Evolutionary conservation across 2,888 invertebrate genomes (phyloP), one percentile per base, ranked within the genome.

Genomic region (Boloria euphrosyne): DNA sequence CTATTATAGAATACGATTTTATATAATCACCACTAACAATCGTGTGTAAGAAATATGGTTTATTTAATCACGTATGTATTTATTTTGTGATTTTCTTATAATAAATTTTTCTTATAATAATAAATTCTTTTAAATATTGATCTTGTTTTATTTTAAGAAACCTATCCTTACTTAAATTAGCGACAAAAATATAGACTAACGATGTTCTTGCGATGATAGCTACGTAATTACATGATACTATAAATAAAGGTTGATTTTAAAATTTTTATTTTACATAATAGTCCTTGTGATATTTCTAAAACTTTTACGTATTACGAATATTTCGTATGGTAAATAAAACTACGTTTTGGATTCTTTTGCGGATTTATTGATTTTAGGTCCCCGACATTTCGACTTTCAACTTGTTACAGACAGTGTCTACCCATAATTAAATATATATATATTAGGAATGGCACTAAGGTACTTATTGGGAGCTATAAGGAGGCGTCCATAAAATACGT

Each of bases 61-160:
- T 76, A 75, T 82, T 76, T 85, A 86, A 84, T 85, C 84, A 84
- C 83, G 78, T 86, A 86, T 86, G 82, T 87, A 85, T 87, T 83
- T 77, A 76, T 82, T 83, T 80, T 65, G 64, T 65, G 76, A 77
- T 77, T 79, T 79, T 80, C 80, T 78, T 80, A 82, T 78, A n/a
- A n/a, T n/a, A n/a, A n/a, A n/a, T n/a, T n/a, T n/a, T n/a, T n/a
- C n/a, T n/a, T n/a, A n/a, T n/a, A n/a, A n/a, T n/a, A n/a, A n/a
- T n/a, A 79, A 78, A 83, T 76, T 80, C 76, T 79, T 77, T 70
- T 80, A 70, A 79, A 77, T 78, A 74, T 76, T 31, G 7, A 31
- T 27, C 43, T 47, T 53, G 38, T 65, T 60, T 65, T 59, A 65
- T 65, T 65, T 64, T 46, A 38, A 52, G 31, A 51, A 22, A 16